A percentile compares a stretch with the other conserved stretches of the same genome.
Evolutionary conservation across 2,113 vertebrate genomes (phyloP).

Genomic region (Clinocottus analis): DNA sequence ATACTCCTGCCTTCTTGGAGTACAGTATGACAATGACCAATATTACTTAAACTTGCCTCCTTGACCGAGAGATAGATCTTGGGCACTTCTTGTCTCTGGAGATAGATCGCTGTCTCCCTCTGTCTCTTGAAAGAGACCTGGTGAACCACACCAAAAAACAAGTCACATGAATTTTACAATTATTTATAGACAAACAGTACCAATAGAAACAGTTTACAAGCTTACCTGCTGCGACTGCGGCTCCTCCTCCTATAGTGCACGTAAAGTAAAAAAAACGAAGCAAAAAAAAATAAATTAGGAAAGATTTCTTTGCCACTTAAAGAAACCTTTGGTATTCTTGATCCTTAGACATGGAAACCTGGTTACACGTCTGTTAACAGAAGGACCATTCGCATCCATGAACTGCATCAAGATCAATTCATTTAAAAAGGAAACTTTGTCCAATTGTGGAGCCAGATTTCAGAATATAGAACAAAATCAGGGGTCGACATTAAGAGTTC

Average conservation of each 20-base stretch:
- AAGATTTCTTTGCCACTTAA: slow-evolving; percentile 17
- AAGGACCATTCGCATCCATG: slow-evolving; percentile 76
- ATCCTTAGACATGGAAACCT: slow-evolving; percentile 47
- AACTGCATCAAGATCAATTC: slow-evolving; percentile 45
- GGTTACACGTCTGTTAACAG: slow-evolving; percentile 76
- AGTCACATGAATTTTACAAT: background rate
- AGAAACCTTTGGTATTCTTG: slow-evolving; percentile 45
- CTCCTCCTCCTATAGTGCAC: slow-evolving; percentile 89
- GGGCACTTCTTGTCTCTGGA: slow-evolving; percentile 96
- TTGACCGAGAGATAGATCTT: slow-evolving; percentile 94
- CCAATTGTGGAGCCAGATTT: slow-evolving; percentile 44
- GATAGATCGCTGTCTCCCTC: slow-evolving; percentile 92
- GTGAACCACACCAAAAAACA: background rate
- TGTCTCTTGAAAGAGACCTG: slow-evolving; percentile 96
- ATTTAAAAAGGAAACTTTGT: slow-evolving; percentile 36
- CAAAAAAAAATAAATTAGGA: slow-evolving; percentile 34
- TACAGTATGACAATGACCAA: background rate
- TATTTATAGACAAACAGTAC: background rate
- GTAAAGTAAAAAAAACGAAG: slow-evolving; percentile 30
- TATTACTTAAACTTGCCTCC: slow-evolving; percentile 83
- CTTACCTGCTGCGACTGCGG: slow-evolving; percentile 95
- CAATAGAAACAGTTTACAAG: background rate
- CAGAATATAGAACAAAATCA: slow-evolving; percentile 40
- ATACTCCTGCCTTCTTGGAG: background rate
- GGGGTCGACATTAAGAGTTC: slow-evolving; percentile 60